Base-by-base conservation (phyloP, 1,140 invertebrate genomes). In the Harlomillsia oculata region DNA sequence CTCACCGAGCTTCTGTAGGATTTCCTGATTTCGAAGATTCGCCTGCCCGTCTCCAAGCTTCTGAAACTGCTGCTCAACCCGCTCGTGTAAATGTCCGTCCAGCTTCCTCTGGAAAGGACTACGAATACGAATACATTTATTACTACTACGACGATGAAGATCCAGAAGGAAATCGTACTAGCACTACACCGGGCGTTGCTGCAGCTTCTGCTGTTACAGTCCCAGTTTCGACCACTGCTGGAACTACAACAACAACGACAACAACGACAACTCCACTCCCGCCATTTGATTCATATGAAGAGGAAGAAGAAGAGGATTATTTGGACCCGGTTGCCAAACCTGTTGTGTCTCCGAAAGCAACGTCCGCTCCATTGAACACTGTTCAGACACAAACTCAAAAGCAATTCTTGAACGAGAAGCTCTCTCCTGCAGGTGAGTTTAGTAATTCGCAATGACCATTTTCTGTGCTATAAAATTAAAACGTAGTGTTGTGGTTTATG, bases 101-200 rank as follows among this genome's bases (percentile, higher is more conserved):
- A 71, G 87, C 84, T 23, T 85, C 85, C n/a, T 88, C 89, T 67
- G 87, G 87, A 4, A 82, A 89, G 71, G 87, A 90, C 65, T 89
- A 91, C 66, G 87, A 91, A 71, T 90, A 89, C 68, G 87, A 89
- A 69, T 91, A 91, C 64, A 83, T 89, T 18, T 91, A 91, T 67
- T 91, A 91, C 68, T 90, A 91, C 66, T 87, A 89, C 57, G 85
- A 89, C 60, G 66, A 67, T 43, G 67, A 67, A 21, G 85, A 87
- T 56, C 85, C 88, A 2, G 66, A 64, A 16, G 82, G 83, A 23
- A 37, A 26, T 13, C 59, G 53, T 13, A 53, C 23, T 11, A 55
- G 46, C 40, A 43, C 43, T 28, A 34, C 53, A 5, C n/a, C 25
- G 3, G 20, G 25, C 11, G 9, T 23, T 25, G 16, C 48, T 32